Evolutionary conservation across 2,797 vertebrate genomes (phyloP), one percentile per base, ranked within the genome.

Genomic region (Sebastolobus alascanus): DNA sequence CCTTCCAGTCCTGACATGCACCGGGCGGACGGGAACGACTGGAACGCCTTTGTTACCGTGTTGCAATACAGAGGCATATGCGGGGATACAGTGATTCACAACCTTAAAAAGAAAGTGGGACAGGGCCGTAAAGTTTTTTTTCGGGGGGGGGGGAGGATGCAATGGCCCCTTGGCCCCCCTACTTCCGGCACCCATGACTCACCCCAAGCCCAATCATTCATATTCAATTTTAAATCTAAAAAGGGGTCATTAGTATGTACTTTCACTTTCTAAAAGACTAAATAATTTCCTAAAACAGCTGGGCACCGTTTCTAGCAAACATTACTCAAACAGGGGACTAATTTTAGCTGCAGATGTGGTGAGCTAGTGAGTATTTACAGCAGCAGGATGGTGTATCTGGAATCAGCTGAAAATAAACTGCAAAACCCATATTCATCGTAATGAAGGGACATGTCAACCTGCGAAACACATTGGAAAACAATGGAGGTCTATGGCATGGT

Each of bases 331-430:
- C 9, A 20, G 25, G 16, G 16, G 27, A 55, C 25, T 29, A 4
- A 60, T 60, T 52, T 66, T 1, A 76, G 25, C 27, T 29, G 18
- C 33, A 31, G 37, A 33, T 65, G 27, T 64, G 27, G 9, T 25
- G 27, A 46, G 14, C 27, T 40, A 16, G 1, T 52, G 5, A 22
- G 56, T 59, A 37, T 58, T 58, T 35, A 46, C 10, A 10, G 29
- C n/a, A 72, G 31, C 9, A 20, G 14, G 18, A 27, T 27, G 22
- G 22, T 29, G 20, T 22, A n/a, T 52, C 50, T 67, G 25, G 8
- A 59, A 29, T 73, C 16, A 43, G 35, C 6, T 70, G 13, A 75
- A 75, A 67, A 72, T 14, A 20, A 46, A 68, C 37, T n/a, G 8
- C 12, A 64, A 52, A 60, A 25, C 3, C 50, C 14, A 64, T 18